Conservation (phyloP, 2,113 vertebrate genomes). For the Paradisaea rubra region DNA sequence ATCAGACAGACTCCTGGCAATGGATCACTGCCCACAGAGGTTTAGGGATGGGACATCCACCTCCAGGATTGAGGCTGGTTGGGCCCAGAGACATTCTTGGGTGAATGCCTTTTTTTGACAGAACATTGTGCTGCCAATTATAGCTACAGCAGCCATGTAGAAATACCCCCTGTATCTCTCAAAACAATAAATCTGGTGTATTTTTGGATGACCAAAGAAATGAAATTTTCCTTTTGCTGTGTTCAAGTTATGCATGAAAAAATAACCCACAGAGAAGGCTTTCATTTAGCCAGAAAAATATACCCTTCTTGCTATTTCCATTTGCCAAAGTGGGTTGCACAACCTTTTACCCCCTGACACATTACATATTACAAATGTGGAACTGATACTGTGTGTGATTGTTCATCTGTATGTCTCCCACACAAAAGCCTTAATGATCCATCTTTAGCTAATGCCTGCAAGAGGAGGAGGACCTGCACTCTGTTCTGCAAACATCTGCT, state of each 20-base stretch:
- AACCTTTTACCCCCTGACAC: background rate
- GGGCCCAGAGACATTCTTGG: background rate
- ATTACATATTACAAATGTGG: background rate
- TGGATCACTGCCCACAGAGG: conserved; percentile 77
- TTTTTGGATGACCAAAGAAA: conserved; percentile 13
- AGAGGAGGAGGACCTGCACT: background rate
- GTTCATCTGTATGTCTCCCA: background rate
- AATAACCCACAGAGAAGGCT: background rate
- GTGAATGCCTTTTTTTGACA: background rate
- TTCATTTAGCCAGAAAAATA: background rate
- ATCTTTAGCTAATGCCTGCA: background rate
- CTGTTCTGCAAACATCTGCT: background rate
- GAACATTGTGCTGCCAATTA: background rate
- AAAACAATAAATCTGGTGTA: conserved; percentile 26
- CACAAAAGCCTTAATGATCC: background rate
- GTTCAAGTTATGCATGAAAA: background rate
- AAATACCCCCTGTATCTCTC: conserved; percentile 19
- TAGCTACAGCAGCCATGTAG: background rate
- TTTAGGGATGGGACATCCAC: conserved; percentile 56
- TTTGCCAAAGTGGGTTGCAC: background rate
- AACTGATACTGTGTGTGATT: background rate
- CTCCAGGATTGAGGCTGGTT: background rate
- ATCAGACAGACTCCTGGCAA: conserved; percentile 60
- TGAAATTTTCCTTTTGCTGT: background rate
- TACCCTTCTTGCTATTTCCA: background rate